Base-by-base conservation (phyloP, 2,113 vertebrate species). In the Clarias magur region DNA sequence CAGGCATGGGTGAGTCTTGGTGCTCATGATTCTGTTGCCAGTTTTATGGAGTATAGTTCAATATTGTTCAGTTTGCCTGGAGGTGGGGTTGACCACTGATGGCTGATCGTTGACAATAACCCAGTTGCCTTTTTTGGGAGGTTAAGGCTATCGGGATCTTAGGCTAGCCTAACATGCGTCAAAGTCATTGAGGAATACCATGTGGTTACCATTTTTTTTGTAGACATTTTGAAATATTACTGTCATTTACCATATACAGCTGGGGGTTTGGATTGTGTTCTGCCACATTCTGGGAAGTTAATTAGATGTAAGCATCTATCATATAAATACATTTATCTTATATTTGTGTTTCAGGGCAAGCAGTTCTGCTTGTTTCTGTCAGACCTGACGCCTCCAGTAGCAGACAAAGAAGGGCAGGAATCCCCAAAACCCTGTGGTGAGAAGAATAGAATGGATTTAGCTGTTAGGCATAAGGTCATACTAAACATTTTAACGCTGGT, bases 391-490 rank as follows among this genome's bases (percentile, higher is more conserved):
- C 12, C n/a, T 65, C 53, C 53, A 27, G 80, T 89, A 92, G 90
- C 82, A 87, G 16, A 79, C 91, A 85, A 88, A 60, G 76, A 85
- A 21, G n/a, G 56, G 12, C 27, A 90, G 89, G 19, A 88, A 91
- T 89, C 89, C 86, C 81, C 88, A 79, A 86, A 89, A 88, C 88
- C 80, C 53, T 94, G 88, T 88, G 89, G 92, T 94, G 93, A 92
- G 91, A 94, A 94, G 89, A 84, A 67, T 30, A 91, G 92, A 93
- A 89, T 75, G 73, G 88, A 88, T 89, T 86, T 88, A 90, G 91
- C 89, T 88, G 86, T 88, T 80, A 63, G 79, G 79, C 38, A 57
- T 27, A 92, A 56, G 91, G 91, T 93, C 91, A 92, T 30, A 15
- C 73, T 89, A 90, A 88, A 85, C 70, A 9, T 90, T 75, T 87